A percentile compares a stretch with the other conserved stretches of the same genome.
phyloP scores from a whole-genome alignment of 2,888 invertebrate genomes.

The Metopia argyrocephala region DNA sequence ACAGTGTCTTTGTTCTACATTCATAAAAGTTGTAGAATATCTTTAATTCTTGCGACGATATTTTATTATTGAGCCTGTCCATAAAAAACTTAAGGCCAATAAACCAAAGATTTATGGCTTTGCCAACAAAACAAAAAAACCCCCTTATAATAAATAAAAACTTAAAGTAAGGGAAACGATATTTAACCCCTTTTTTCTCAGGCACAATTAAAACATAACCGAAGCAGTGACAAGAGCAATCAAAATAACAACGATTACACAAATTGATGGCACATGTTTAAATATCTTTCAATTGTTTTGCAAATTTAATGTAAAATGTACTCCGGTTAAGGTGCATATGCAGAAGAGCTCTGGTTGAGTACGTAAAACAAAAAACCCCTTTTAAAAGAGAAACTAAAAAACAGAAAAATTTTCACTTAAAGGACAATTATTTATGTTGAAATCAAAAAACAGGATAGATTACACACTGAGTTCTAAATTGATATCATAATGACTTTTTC shows the following conservation, averaged over 20 bases:
- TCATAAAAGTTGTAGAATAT: too few relatives aligned
- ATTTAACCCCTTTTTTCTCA: conserved; percentile 32
- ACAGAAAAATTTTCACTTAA: too few relatives aligned
- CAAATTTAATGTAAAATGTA: conserved; percentile 73
- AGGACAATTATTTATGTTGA: too few relatives aligned
- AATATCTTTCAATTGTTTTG: conserved; percentile 46
- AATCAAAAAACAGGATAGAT: neutral
- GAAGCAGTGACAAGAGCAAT: neutral
- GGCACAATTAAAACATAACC: neutral
- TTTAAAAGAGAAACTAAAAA: conserved; percentile 21
- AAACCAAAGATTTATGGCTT: too few relatives aligned
- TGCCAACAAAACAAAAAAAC: too few relatives aligned
- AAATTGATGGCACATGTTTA: conserved; percentile 66
- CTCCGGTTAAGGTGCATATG: conserved; percentile 49
- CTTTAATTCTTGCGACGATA: too few relatives aligned
- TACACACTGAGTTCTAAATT: conserved; percentile 35
- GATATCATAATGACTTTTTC: conserved; percentile 55
- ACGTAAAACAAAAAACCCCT: conserved; percentile 51
- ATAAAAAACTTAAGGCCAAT: too few relatives aligned
- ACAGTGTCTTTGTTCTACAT: too few relatives aligned
- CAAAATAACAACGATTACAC: conserved; percentile 35
- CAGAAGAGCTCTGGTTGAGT: conserved; percentile 24
- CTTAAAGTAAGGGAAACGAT: neutral
- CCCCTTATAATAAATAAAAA: too few relatives aligned
- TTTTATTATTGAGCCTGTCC: too few relatives aligned